These are phyloP conservation scores for Ormyrus nitidulus DNA, from an alignment of 2,888 invertebrate genomes.

Conservation along the genomic window DNA sequence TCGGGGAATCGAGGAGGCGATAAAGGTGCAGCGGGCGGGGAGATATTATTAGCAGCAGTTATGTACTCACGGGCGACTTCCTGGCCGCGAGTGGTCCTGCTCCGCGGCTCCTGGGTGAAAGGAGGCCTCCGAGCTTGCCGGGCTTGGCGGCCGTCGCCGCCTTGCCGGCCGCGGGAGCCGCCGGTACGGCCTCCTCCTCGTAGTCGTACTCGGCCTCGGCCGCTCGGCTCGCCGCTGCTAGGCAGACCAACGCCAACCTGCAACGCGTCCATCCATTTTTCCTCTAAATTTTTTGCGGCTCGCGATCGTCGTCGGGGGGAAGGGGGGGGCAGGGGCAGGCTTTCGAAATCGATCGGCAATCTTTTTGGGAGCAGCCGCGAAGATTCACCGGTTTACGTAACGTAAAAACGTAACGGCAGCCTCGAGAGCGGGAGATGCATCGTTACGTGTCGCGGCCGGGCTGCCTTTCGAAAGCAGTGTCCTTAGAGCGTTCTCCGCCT, in stretches of 20 bases:
- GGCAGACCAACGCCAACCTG: not conserved
- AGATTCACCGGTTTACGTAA: too few species aligned
- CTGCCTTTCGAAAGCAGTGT: not conserved
- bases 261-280: not conserved
- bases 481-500: not conserved
- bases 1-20: not conserved
- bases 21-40: not conserved
- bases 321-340: too few species aligned
- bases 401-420: too few species aligned
- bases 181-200: constrained; percentile 1
- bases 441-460: not conserved
- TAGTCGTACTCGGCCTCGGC: constrained; percentile 22
- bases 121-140: constrained; percentile 6
- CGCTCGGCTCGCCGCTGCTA: not conserved
- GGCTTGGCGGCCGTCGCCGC: not conserved
- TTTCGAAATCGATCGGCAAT: too few species aligned
- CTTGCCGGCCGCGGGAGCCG: not conserved
- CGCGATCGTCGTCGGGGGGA: too few species aligned
- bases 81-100: constrained; percentile 6
- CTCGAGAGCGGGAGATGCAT: not conserved
- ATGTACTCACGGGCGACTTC: constrained; percentile 7
- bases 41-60: not conserved
- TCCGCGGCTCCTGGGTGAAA: constrained; percentile 9
- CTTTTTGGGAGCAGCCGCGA: too few species aligned
- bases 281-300: too few species aligned